These are phyloP conservation scores for Mixornis gularis DNA, from an alignment of 2,113 vertebrate genomes.

Conservation along the genomic window DNA sequence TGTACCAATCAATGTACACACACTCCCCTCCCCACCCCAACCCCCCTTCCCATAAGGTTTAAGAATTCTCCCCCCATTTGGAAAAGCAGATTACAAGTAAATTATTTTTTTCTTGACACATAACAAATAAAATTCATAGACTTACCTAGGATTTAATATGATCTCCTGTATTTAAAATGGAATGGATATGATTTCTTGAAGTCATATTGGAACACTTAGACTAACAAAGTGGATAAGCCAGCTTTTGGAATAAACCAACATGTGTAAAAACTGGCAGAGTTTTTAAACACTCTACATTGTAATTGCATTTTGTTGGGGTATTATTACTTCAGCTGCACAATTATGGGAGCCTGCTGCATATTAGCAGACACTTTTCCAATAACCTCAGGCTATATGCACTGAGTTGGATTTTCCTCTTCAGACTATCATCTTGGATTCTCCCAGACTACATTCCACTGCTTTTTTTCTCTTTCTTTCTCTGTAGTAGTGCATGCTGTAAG, in stretches of 20 bases:
- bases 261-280: background rate
- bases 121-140: background rate
- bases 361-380: background rate
- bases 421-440: background rate
- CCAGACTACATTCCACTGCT: background rate
- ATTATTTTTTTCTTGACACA: background rate
- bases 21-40: too few species aligned
- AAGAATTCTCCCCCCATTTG: background rate
- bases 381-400: background rate
- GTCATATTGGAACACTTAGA: background rate
- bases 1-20: background rate
- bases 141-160: background rate
- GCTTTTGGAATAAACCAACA: background rate
- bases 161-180: background rate
- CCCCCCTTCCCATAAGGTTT: rapidly evolving
- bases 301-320: background rate
- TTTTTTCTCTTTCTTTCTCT: background rate
- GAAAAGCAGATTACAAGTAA: background rate
- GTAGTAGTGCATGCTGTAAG: background rate
- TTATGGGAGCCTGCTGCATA: constrained; percentile 4
- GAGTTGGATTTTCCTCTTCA: background rate
- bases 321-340: constrained; percentile 43
- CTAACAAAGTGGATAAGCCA: background rate
- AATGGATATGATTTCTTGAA: background rate
- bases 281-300: background rate